These are phyloP conservation scores for Papilio glaucus DNA, from an alignment of 1,140 invertebrate species.

Conservation along the genomic window DNA sequence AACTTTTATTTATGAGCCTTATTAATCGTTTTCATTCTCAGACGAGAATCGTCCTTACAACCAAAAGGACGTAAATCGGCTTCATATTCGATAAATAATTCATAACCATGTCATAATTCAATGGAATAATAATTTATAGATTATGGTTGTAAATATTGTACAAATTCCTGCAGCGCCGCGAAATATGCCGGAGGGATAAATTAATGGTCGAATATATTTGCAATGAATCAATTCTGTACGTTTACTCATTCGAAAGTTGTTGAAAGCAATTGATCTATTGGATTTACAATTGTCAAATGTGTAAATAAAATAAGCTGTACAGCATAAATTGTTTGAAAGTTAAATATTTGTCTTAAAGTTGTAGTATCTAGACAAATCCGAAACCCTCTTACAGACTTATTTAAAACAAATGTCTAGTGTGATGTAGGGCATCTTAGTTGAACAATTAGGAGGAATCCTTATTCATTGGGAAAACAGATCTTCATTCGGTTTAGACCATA, in stretches of 20 bases:
- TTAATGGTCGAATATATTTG: constrained; percentile 7
- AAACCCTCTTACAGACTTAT: too few relatives aligned
- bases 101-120: neutral
- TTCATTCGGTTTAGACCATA: too few relatives aligned
- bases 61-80: too few relatives aligned
- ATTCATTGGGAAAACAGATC: too few relatives aligned
- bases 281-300: neutral
- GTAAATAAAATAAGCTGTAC: neutral
- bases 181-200: neutral
- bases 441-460: too few relatives aligned
- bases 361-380: neutral
- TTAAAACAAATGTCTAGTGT: too few relatives aligned
- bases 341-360: neutral
- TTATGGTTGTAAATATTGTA: neutral
- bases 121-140: constrained; percentile 8
- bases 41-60: too few relatives aligned
- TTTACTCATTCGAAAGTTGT: constrained; percentile 1
- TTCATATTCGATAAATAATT: too few relatives aligned
- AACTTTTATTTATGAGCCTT: too few relatives aligned
- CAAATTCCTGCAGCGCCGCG: neutral
- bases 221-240: constrained; percentile 1
- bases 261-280: constrained; percentile 19
- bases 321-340: neutral
- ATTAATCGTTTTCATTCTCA: too few relatives aligned
- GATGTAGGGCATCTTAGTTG: too few relatives aligned